phyloP scores from a whole-genome alignment of 1,140 invertebrate genomes.

The Danaus plexippus region DNA sequence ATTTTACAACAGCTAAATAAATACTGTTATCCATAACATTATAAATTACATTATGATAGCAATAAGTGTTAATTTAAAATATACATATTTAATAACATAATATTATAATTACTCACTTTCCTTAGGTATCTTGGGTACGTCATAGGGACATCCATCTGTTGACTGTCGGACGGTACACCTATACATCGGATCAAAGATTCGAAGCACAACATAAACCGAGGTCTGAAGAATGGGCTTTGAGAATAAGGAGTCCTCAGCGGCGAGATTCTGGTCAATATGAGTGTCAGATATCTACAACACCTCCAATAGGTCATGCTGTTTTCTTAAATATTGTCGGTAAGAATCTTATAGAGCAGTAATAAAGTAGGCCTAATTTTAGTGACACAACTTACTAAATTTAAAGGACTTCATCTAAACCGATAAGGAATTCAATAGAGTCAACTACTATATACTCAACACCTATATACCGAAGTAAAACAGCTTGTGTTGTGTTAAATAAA shows the following conservation, averaged over 20 bases:
- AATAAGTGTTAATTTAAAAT: not conserved
- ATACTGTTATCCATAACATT: no score
- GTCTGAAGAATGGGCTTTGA: slow-evolving; percentile 67
- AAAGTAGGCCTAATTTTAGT: not conserved
- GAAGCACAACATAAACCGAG: slow-evolving; percentile 83
- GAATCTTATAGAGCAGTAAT: slow-evolving; percentile 46
- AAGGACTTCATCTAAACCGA: no score
- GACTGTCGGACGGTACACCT: slow-evolving; percentile 88
- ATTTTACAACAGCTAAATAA: no score
- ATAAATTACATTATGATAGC: not conserved
- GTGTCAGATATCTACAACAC: slow-evolving; percentile 90
- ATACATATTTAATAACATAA: not conserved
- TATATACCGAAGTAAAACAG: no score
- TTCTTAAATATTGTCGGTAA: slow-evolving; percentile 86
- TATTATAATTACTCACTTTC: no score
- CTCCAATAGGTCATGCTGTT: slow-evolving; percentile 84
- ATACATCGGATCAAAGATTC: slow-evolving; percentile 88
- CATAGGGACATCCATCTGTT: slow-evolving; percentile 88
- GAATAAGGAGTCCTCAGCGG: slow-evolving; percentile 76
- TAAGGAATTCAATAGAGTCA: no score
- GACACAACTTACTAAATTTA: no score
- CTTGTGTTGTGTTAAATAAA: no score
- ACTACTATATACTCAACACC: no score
- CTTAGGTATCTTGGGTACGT: slow-evolving; percentile 88
- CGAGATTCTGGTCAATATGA: slow-evolving; percentile 88